Evolutionary conservation across 2,797 vertebrate genomes (phyloP), one percentile per base, ranked within the genome.

Genomic region (Anguilla anguilla): DNA sequence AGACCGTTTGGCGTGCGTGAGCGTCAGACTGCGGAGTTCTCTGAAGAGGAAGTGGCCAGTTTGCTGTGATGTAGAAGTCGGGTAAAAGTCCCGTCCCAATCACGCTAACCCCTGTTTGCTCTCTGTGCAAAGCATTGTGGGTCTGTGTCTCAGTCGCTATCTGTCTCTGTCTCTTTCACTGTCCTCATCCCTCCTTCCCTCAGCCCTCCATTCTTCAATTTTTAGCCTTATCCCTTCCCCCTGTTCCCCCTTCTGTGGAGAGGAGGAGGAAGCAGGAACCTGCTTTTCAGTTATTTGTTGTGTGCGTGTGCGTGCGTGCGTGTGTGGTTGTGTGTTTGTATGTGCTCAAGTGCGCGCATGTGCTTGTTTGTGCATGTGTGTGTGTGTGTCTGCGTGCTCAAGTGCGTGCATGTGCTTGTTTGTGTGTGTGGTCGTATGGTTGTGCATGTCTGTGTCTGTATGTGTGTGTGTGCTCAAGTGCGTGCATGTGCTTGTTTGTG

Each of bases 291-390:
- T 35, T 59, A 39, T 59, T 57, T 61, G 39, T 9, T 59, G n/a
- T 59, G 51, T 53, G 61, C 31, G 59, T 39, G 67, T 53, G 15
- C n/a, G 25, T 87, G n/a, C 51, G 31, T 28, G 9, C 57, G 49
- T 31, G 15, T 51, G 35, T 74, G 46, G 19, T 10, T 53, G 46
- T 85, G 64, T 86, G 10, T 51, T 25, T 86, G 28, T 46, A 46
- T 5, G 72, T 46, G 87, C 35, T 79, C 85, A 88, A n/a, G n/a
- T n/a, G 84, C 28, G 25, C 86, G 4, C 22, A n/a, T n/a, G n/a
- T n/a, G n/a, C n/a, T n/a, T n/a, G n/a, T n/a, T n/a, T n/a, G n/a
- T n/a, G n/a, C n/a, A 9, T 31, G 28, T 72, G 31, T 13, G 0
- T 35, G 10, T 35, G n/a, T 72, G 67, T 2, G n/a, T n/a, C 67